phyloP scores from a whole-genome alignment of 2,888 invertebrate genomes.

The Chymomyza amoena region DNA sequence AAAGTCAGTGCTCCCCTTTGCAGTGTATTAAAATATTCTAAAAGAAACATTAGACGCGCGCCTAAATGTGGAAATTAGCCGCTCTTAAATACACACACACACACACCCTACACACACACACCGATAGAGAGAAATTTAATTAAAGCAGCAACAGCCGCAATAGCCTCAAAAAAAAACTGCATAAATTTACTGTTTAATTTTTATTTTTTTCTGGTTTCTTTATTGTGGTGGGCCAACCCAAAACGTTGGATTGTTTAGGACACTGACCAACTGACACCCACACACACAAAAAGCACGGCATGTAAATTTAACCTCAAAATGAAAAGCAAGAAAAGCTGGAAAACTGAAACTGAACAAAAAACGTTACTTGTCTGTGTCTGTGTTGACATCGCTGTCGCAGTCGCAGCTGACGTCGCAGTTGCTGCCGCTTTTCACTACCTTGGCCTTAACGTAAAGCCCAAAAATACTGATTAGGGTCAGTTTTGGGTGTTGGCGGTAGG shows the following conservation, averaged over 20 bases:
- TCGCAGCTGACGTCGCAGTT: not conserved
- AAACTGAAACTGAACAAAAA: conserved; percentile 2
- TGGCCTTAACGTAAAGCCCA: conserved; percentile 35
- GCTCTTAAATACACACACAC: conserved; percentile 29
- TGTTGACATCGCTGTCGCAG: not conserved
- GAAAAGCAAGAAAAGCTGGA: conserved; percentile 53
- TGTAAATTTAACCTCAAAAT: conserved; percentile 54
- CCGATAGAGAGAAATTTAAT: conserved; percentile 63
- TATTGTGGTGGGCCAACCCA: not conserved
- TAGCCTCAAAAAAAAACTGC: conserved; percentile 45
- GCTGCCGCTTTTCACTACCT: conserved; percentile 51
- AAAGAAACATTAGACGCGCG: conserved; percentile 58
- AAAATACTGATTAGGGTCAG: conserved; percentile 68
- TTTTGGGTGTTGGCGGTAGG: conserved; percentile 26
- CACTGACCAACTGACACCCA: conserved; percentile 34
- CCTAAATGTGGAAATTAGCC: conserved; percentile 68
- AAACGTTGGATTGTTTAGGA: not conserved
- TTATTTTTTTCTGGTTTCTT: not conserved
- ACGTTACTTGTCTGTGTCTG: not conserved
- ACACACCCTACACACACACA: conserved; percentile 10
- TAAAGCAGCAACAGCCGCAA: conserved; percentile 52
- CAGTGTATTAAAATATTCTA: not conserved
- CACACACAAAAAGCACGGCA: conserved; percentile 34
- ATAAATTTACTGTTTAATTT: conserved; percentile 53
- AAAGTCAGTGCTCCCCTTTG: not conserved